Conservation (phyloP, 2,113 vertebrate species). For the Eolophus roseicapilla region DNA sequence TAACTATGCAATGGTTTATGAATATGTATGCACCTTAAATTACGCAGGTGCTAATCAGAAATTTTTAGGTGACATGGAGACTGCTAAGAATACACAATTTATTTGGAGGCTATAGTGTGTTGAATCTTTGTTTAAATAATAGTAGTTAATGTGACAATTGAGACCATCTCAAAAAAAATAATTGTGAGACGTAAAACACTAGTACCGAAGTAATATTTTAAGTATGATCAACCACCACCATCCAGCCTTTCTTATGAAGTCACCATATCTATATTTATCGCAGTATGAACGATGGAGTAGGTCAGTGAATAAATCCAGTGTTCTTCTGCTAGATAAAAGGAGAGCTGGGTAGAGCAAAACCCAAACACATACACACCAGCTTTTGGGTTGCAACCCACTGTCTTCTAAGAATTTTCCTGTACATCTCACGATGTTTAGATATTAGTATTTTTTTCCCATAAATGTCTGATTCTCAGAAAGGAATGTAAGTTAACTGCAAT, state of each 20-base stretch:
- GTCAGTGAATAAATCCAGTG: neutral
- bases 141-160: neutral
- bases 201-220: neutral
- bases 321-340: neutral
- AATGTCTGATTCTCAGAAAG: neutral
- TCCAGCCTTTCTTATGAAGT: neutral
- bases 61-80: neutral
- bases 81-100: neutral
- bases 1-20: neutral
- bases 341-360: accelerated
- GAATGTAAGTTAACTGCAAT: neutral
- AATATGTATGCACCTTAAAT: neutral
- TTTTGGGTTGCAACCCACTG: neutral
- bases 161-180: neutral
- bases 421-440: neutral
- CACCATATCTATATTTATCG: neutral
- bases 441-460: neutral
- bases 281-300: neutral
- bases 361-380: accelerated
- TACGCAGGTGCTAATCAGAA: neutral
- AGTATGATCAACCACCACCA: neutral
- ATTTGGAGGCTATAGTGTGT: neutral
- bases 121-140: neutral
- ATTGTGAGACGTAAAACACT: neutral
- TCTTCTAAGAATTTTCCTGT: neutral